Conservation (phyloP, 2,888 invertebrate species). For the Platycnemis pennipes region DNA sequence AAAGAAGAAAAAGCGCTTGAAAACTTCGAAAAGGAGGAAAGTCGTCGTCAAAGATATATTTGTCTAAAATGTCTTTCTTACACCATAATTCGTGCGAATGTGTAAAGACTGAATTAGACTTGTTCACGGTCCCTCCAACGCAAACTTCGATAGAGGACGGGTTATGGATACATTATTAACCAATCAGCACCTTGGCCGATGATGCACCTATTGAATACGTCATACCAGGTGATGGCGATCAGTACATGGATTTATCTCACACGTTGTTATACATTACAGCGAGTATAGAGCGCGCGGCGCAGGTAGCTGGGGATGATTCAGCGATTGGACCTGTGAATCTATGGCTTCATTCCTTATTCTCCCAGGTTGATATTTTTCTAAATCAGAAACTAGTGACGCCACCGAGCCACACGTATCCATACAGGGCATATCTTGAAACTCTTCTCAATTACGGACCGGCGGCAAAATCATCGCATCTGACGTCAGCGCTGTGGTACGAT, state of each 20-base stretch:
- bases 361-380: too few relatives aligned
- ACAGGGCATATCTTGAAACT: slow-evolving; percentile 8
- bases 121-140: slow-evolving; percentile 42
- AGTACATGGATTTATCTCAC: neutral
- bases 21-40: neutral
- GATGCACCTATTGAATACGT: neutral
- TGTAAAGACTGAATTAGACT: slow-evolving; percentile 36
- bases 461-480: slow-evolving; percentile 73
- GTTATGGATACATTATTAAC: too few relatives aligned
- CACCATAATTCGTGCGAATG: slow-evolving; percentile 37
- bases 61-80: too few relatives aligned
- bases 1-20: too few relatives aligned
- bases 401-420: neutral
- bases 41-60: too few relatives aligned
- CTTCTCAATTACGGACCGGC: neutral
- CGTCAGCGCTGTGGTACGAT: slow-evolving; percentile 70
- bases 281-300: neutral
- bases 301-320: neutral
- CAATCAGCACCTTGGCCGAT: neutral
- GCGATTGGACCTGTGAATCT: neutral
- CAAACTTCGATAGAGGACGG: too few relatives aligned
- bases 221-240: neutral
- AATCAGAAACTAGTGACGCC: too few relatives aligned
- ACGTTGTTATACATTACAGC: neutral
- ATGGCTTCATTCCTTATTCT: neutral